Percentiles rank a stretch among this genome's conserved stretches.
Conservation (phyloP, 1,140 invertebrate genomes). For the Zeugodacus cucurbitae region DNA sequence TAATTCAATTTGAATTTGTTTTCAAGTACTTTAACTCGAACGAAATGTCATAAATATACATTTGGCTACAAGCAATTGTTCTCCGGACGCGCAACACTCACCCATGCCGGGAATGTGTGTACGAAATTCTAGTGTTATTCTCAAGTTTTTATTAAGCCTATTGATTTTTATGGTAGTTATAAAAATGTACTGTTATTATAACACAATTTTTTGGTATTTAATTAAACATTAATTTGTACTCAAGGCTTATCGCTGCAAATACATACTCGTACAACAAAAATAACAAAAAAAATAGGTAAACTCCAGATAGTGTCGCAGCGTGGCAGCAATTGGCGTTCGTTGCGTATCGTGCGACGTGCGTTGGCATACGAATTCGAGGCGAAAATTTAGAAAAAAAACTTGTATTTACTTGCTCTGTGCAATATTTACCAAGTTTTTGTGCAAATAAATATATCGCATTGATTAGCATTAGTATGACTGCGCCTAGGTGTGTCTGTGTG, state of each 20-base stretch:
- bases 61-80: too few species aligned
- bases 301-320: background rate
- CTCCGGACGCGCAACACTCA: background rate
- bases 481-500: background rate
- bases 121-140: background rate
- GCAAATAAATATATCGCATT: background rate
- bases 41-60: too few species aligned
- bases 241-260: background rate
- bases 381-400: background rate
- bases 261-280: background rate
- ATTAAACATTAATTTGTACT: conserved; percentile 17
- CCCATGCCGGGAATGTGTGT: background rate
- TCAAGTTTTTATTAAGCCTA: conserved; percentile 17
- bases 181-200: conserved; percentile 3
- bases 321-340: background rate
- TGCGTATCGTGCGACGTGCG: background rate
- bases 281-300: background rate
- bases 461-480: background rate
- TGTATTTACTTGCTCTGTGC: background rate
- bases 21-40: too few species aligned
- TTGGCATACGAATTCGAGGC: background rate
- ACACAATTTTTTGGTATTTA: conserved; percentile 34
- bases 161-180: conserved; percentile 16
- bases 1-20: too few species aligned
- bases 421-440: background rate